phyloP scores from a whole-genome alignment of 2,113 vertebrate genomes.

The Ramphastos sulfuratus region DNA sequence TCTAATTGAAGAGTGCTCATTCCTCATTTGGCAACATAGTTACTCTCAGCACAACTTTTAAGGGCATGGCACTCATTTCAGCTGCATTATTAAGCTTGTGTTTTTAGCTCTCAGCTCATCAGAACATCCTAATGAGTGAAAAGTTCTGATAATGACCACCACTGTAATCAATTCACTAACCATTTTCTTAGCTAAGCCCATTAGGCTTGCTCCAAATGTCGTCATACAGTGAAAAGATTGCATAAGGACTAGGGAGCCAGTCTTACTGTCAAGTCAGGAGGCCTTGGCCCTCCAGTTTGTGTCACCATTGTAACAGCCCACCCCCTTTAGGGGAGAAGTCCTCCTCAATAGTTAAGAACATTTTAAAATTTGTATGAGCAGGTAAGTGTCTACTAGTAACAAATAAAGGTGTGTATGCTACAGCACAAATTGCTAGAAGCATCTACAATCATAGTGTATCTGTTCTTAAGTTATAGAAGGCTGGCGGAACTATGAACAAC shows the following conservation, averaged over 20 bases:
- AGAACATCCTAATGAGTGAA: constrained; percentile 41
- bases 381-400: not conserved
- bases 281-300: rapidly evolving
- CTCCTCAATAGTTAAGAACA: not conserved
- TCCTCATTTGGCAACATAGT: not conserved
- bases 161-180: constrained; percentile 17
- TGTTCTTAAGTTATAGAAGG: not conserved
- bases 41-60: constrained; percentile 4
- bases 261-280: not conserved
- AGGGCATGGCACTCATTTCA: not conserved
- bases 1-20: not conserved
- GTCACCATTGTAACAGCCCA: not conserved
- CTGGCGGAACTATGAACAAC: not conserved
- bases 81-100: not conserved
- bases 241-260: not conserved
- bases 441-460: not conserved
- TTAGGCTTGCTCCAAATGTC: constrained; percentile 8
- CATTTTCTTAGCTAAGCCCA: constrained; percentile 9
- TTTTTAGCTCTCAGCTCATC: not conserved
- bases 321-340: not conserved
- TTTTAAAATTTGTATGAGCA: not conserved
- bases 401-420: too few species aligned
- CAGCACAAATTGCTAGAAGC: not conserved
- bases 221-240: not conserved
- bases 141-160: not conserved